These are phyloP conservation scores for Zygaena filipendulae DNA, from an alignment of 2,888 invertebrate species.

Conservation along the genomic window DNA sequence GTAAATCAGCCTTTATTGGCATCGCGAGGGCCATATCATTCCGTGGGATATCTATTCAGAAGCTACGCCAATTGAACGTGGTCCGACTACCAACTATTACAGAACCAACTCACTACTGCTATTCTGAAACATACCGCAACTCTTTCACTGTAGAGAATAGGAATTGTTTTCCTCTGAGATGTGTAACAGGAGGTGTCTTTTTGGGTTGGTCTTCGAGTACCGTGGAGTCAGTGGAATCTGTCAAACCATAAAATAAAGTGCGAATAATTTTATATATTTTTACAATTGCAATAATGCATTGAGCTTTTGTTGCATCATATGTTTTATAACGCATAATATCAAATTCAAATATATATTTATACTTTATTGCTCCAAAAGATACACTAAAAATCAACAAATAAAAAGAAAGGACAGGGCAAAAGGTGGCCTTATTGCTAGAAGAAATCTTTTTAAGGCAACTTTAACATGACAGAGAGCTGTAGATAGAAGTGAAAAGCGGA, in stretches of 20 bases:
- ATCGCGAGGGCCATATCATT: slow-evolving; percentile 56
- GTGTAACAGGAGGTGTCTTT: slow-evolving; percentile 4
- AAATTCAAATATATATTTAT: too few species aligned
- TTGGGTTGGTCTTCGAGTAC: slow-evolving; percentile 32
- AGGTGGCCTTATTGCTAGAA: too few species aligned
- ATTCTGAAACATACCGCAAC: neutral
- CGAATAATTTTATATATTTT: slow-evolving; percentile 37
- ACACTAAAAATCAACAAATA: too few species aligned
- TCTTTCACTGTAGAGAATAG: slow-evolving; percentile 9
- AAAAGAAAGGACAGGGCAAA: too few species aligned
- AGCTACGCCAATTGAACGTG: slow-evolving; percentile 50
- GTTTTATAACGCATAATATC: too few species aligned
- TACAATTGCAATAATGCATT: too few species aligned
- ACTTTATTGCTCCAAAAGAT: too few species aligned
- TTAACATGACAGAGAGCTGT: too few species aligned
- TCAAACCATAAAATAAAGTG: slow-evolving; percentile 41
- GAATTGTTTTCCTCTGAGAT: slow-evolving; percentile 13
- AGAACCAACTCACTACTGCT: slow-evolving; percentile 15
- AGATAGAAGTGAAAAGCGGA: too few species aligned
- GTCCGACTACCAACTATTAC: slow-evolving; percentile 38
- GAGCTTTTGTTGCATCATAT: too few species aligned
- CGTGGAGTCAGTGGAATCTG: slow-evolving; percentile 48
- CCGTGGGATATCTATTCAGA: slow-evolving; percentile 57
- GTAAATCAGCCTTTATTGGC: slow-evolving; percentile 61
- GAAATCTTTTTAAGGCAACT: too few species aligned